phyloP scores from a whole-genome alignment of 2,888 invertebrate species.

The Chrysolina haemoptera region DNA sequence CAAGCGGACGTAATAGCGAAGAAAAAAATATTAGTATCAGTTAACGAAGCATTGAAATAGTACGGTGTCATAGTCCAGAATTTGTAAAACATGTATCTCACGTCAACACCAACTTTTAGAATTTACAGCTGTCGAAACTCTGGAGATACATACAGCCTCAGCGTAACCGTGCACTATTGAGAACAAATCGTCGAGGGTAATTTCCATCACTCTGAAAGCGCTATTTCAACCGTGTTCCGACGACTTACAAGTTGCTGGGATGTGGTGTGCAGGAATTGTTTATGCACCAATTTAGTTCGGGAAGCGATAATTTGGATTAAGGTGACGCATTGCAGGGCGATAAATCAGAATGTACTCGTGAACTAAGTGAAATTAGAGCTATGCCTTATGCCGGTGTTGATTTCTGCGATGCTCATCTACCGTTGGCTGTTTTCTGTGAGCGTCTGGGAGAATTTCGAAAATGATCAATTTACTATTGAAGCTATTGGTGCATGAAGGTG shows the following conservation, averaged over 20 bases:
- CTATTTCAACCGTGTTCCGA: constrained; percentile 30
- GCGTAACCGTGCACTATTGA: constrained; percentile 4
- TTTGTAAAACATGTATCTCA: too few relatives aligned
- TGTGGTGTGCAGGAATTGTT: constrained; percentile 41
- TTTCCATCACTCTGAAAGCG: constrained; percentile 30
- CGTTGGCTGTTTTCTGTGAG: background rate
- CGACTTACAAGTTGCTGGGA: constrained; percentile 32
- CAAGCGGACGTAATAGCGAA: too few relatives aligned
- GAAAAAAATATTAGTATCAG: too few relatives aligned
- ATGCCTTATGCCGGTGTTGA: background rate
- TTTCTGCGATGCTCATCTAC: background rate
- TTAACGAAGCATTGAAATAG: too few relatives aligned
- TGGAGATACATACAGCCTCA: background rate
- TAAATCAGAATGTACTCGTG: constrained; percentile 13
- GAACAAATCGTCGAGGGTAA: constrained; percentile 1
- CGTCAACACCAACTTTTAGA: too few relatives aligned
- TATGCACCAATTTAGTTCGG: constrained; percentile 45
- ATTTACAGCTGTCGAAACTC: background rate
- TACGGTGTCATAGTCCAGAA: too few relatives aligned
- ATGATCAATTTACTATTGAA: too few relatives aligned
- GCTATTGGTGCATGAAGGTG: too few relatives aligned
- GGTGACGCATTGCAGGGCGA: constrained; percentile 36
- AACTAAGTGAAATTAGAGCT: background rate
- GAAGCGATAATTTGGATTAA: constrained; percentile 21
- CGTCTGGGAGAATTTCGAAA: background rate